Base-by-base conservation (phyloP, 64 coral and sea anemone species). In the Pocillopora verrucosa region DNA sequence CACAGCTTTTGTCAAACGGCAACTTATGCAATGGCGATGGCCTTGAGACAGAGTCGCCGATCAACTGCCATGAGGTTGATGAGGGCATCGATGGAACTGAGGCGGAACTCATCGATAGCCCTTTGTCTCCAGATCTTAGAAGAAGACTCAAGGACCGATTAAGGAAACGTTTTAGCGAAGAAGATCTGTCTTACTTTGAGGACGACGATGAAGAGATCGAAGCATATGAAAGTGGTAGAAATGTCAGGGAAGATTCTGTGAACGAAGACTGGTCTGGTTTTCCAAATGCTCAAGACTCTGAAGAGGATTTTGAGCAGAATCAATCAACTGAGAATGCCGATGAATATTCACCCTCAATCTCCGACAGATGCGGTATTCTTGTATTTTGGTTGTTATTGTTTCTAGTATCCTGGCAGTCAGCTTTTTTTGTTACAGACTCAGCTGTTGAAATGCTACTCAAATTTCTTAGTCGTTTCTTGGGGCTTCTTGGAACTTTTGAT, bases 261-360 rank as follows among this genome's bases (percentile, higher is more conserved):
- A 91, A 80, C 56, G 89, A 91, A 30, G 34, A 74, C 20, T 91
- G 79, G 89, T 34, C 75, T n/a, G 72, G 75, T 19, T 74, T 34
- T 16, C 58, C 75, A 36, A 19, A 30, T 36, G 79, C 83, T n/a
- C n/a, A n/a, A n/a, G n/a, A n/a, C 3, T 67, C 65, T 38, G 69
- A 76, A 36, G 15, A 63, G 17, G 89, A 91, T 61, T 91, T 91
- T 65, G 79, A n/a, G n/a, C n/a, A n/a, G n/a, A n/a, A n/a, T n/a
- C n/a, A n/a, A n/a, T n/a, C n/a, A n/a, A n/a, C n/a, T n/a, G n/a
- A n/a, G n/a, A n/a, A n/a, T n/a, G n/a, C n/a, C n/a, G n/a, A n/a
- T n/a, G n/a, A n/a, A n/a, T n/a, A n/a, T n/a, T n/a, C n/a, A n/a
- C n/a, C n/a, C n/a, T n/a, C n/a, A n/a, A n/a, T n/a, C n/a, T n/a